Conservation (phyloP, 2,113 vertebrate species). For the Calyptommatus sinebrachiatus region DNA sequence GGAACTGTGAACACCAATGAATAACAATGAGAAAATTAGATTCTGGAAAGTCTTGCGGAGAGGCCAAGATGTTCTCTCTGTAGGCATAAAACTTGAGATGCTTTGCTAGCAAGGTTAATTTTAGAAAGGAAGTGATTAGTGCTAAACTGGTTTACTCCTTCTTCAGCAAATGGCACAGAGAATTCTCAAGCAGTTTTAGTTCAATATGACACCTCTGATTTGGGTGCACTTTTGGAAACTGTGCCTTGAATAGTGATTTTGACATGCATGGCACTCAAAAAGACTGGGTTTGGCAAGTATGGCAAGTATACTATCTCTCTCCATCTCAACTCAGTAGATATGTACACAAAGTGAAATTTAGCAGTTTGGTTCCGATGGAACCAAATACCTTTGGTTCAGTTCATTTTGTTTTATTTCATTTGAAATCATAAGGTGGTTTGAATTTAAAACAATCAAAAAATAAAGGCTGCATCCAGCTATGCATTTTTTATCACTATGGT, state of each 20-base stretch:
- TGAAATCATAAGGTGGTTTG: too few relatives aligned
- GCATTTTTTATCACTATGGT: too few relatives aligned
- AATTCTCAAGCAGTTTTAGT: neutral
- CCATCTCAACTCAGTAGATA: too few relatives aligned
- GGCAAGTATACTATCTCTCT: too few relatives aligned
- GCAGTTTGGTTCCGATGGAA: too few relatives aligned
- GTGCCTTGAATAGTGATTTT: neutral
- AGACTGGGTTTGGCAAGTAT: neutral
- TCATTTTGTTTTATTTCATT: too few relatives aligned
- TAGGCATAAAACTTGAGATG: neutral
- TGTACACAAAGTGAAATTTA: too few relatives aligned
- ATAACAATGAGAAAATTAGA: slow-evolving; percentile 13
- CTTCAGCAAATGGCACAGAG: neutral
- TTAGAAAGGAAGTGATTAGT: slow-evolving; percentile 27
- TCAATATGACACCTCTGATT: neutral
- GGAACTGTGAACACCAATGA: slow-evolving; percentile 2
- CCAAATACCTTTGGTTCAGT: too few relatives aligned
- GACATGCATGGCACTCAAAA: too few relatives aligned
- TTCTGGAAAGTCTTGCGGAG: slow-evolving; percentile 16
- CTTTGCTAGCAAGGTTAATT: slow-evolving; percentile 26
- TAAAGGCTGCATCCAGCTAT: too few relatives aligned
- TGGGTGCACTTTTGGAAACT: rapidly evolving
- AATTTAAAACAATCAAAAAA: too few relatives aligned
- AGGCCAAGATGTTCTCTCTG: neutral
- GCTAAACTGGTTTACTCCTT: neutral